Conservation (phyloP, 2,888 invertebrate species). For the Congeria kusceri region DNA sequence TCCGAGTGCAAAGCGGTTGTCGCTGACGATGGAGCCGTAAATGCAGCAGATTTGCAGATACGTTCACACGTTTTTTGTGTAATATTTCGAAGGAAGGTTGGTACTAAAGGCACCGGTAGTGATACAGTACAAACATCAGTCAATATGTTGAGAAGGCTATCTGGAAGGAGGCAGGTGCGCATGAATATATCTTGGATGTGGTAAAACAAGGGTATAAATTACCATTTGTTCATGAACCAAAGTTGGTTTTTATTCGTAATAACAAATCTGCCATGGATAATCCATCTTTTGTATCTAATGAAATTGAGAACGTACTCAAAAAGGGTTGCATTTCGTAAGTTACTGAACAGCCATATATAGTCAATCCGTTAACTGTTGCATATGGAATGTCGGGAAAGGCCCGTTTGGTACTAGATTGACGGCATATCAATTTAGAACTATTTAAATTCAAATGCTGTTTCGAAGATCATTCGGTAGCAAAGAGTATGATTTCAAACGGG, state of each 20-base stretch:
- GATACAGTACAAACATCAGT: constrained; percentile 15
- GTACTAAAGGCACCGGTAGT: background rate
- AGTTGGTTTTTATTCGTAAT: constrained; percentile 14
- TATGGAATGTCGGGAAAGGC: constrained; percentile 16
- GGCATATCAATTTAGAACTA: constrained; percentile 34
- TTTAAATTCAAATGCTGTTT: constrained; percentile 24
- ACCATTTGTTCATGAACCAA: constrained; percentile 27
- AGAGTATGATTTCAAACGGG: constrained; percentile 17
- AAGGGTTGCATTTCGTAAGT: constrained; percentile 29
- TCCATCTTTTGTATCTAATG: constrained; percentile 22
- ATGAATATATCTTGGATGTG: constrained; percentile 17
- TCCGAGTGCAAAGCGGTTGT: constrained; percentile 15
- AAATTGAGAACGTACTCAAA: constrained; percentile 16
- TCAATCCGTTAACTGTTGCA: constrained; percentile 43
- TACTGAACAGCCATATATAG: constrained; percentile 9
- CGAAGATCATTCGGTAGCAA: constrained; percentile 33
- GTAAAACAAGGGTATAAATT: constrained; percentile 22
- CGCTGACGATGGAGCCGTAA: background rate
- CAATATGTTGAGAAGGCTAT: constrained; percentile 11
- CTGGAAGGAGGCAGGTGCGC: constrained; percentile 24
- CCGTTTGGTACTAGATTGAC: constrained; percentile 36
- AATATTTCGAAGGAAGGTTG: background rate
- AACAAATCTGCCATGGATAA: constrained; percentile 33
- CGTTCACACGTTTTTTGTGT: constrained; percentile 17
- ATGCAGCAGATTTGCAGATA: constrained; percentile 9